These are phyloP conservation scores for Saccopteryx bilineata DNA, from an alignment of 2,113 vertebrate species.

Conservation along the genomic window DNA sequence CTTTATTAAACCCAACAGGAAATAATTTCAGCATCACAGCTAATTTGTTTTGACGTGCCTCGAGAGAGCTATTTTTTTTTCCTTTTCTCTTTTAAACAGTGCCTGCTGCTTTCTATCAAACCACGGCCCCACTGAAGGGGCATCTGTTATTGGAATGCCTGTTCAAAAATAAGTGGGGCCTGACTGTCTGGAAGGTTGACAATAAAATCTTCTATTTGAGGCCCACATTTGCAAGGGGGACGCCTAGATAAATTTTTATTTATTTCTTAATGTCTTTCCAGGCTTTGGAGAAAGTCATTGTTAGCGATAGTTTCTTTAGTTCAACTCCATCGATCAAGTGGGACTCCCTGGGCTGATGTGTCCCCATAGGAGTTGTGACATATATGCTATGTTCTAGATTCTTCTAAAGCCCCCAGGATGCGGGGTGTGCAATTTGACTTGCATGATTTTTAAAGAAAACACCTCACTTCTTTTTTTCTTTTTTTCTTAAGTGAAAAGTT, in stretches of 20 bases:
- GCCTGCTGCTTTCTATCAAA: conserved; percentile 80
- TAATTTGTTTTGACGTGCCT: conserved; percentile 77
- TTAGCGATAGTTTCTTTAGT: conserved; percentile 56
- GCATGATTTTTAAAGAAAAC: background rate
- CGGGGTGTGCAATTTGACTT: background rate
- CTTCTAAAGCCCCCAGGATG: background rate
- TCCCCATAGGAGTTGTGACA: background rate
- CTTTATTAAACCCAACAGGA: conserved; percentile 75
- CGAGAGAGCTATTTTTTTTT: conserved; percentile 64
- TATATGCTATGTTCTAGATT: background rate
- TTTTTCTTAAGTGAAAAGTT: too few species aligned
- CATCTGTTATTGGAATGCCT: conserved; percentile 80
- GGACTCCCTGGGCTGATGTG: background rate
- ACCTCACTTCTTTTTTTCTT: background rate
- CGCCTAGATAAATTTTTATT: conserved; percentile 66
- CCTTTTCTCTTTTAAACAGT: conserved; percentile 53
- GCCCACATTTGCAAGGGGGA: conserved; percentile 60
- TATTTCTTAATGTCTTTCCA: conserved; percentile 72
- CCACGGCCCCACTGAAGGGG: conserved; percentile 73
- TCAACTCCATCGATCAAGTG: conserved; percentile 36
- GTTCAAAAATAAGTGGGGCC: conserved; percentile 80
- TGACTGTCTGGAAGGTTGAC: conserved; percentile 74
- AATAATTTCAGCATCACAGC: conserved; percentile 72
- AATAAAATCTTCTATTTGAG: conserved; percentile 77
- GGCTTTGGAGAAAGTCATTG: conserved; percentile 61